A percentile compares a stretch with the other conserved stretches of the same genome.
Evolutionary conservation across 2,888 invertebrate species (phyloP).

Genomic region (Pimpla rufipes): DNA sequence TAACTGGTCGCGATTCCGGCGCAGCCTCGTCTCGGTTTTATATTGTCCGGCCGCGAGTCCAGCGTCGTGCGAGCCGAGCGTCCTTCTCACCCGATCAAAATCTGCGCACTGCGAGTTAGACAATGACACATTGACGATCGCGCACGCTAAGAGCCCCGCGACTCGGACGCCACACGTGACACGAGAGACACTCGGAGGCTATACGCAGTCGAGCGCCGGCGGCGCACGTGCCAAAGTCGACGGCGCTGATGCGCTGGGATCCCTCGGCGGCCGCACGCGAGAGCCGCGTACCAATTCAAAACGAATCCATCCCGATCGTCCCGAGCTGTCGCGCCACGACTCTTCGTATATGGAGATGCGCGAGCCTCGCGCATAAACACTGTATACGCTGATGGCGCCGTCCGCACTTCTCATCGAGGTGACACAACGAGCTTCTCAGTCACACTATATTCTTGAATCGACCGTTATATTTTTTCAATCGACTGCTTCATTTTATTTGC

Average conservation of each 20-base stretch:
- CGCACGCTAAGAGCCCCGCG: slow-evolving; percentile 24
- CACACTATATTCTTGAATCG: no score
- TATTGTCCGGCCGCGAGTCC: slow-evolving; percentile 40
- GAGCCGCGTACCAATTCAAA: slow-evolving; percentile 63
- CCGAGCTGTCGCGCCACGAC: slow-evolving; percentile 33
- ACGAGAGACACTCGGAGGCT: slow-evolving; percentile 60
- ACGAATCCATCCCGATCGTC: slow-evolving; percentile 61
- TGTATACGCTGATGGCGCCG: slow-evolving; percentile 29
- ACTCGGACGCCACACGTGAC: slow-evolving; percentile 52
- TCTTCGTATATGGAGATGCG: slow-evolving; percentile 56
- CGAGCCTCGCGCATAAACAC: slow-evolving; percentile 41
- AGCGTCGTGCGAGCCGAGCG: slow-evolving; percentile 51
- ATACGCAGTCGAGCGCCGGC: background rate
- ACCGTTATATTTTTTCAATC: no score
- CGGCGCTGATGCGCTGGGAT: slow-evolving; percentile 6
- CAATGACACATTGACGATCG: slow-evolving; percentile 51
- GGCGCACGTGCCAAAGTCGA: slow-evolving; percentile 28
- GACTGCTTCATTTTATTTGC: no score
- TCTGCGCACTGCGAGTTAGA: slow-evolving; percentile 55
- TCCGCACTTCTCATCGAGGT: slow-evolving; percentile 55
- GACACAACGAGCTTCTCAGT: slow-evolving; percentile 1
- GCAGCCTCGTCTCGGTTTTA: slow-evolving; percentile 32
- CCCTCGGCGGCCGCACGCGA: slow-evolving; percentile 45
- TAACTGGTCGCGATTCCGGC: slow-evolving; percentile 24
- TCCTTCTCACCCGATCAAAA: slow-evolving; percentile 47